These are phyloP conservation scores for Amphiprion clarkii DNA, from an alignment of 2,797 vertebrate genomes.

Conservation along the genomic window DNA sequence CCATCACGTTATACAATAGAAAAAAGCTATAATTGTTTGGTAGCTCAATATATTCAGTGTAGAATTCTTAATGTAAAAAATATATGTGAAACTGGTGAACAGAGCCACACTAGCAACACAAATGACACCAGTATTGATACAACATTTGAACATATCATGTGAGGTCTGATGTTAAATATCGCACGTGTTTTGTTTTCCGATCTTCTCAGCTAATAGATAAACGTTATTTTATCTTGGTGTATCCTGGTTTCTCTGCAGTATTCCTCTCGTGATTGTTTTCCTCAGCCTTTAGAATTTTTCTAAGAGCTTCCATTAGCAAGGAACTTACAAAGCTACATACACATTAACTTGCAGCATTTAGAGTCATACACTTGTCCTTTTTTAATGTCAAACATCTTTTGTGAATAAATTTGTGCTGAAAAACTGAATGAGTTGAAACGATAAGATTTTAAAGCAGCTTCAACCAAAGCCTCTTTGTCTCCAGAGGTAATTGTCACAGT, in stretches of 20 bases:
- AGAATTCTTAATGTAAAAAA: too few species aligned
- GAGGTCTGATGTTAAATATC: not conserved
- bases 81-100: too few species aligned
- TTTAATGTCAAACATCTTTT: not conserved
- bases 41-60: too few species aligned
- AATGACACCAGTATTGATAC: not conserved
- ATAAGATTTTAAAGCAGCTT: not conserved
- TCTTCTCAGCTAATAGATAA: not conserved
- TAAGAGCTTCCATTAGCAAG: not conserved
- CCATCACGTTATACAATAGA: too few species aligned
- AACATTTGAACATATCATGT: not conserved
- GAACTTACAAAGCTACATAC: not conserved
- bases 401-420: constrained; percentile 10
- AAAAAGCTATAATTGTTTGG: too few species aligned
- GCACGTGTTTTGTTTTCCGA: not conserved
- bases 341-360: not conserved
- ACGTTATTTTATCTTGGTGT: not conserved
- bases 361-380: not conserved
- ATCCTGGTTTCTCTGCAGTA: not conserved
- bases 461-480: constrained; percentile 35
- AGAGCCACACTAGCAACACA: not conserved
- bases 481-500: constrained; percentile 10
- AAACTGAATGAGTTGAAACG: constrained; percentile 8
- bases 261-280: not conserved
- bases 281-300: not conserved